Base-by-base conservation (phyloP, 1,140 invertebrate species). In the Euglossa dilemma region DNA sequence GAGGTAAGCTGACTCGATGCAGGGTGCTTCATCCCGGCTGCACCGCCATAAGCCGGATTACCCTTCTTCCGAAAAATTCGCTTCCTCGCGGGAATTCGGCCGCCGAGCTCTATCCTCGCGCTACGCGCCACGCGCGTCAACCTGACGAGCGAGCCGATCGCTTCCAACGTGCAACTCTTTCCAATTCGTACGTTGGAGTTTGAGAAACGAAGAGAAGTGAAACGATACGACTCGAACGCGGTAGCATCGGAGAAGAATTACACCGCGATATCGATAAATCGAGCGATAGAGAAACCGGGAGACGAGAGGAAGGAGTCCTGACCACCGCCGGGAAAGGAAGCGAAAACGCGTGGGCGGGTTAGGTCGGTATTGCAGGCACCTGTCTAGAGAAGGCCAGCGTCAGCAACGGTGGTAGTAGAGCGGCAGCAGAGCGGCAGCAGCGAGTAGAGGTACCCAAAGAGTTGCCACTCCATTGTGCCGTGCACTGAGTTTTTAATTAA, bases 401-500 rank as follows among this genome's bases (percentile, higher is more conserved):
- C 47, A 76, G 83, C 66, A 77, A 36, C 59, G 56, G 50, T 14
- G 45, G 59, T 69, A 43, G 79, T 61, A 66, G 59, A 16, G 43
- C 69, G 56, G 75, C 54, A 56, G 69, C 45, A 70, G 74, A 74
- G 72, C 75, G 70, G 76, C n/a, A 59, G 71, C 61, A 57, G 57
- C 71, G 78, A 85, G 74, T 69, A 79, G 66, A 70, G 47, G 87
- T 84, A 71, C 59, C 86, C 87, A 90, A 91, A 92, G 91, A 92
- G 91, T 92, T 90, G 88, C 91, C 91, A 91, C 91, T 92, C 88
- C 88, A 90, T 92, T 92, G 90, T 91, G 87, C 90, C 86, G 81
- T 91, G 87, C 80, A 84, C 83, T 90, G 89, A 90, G 90, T 91
- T 91, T 91, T 92, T 92, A 91, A 92, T 91, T 88, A 92, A 93